Base-by-base conservation (phyloP, 2,797 vertebrate species). In the Rallus crepitans region DNA sequence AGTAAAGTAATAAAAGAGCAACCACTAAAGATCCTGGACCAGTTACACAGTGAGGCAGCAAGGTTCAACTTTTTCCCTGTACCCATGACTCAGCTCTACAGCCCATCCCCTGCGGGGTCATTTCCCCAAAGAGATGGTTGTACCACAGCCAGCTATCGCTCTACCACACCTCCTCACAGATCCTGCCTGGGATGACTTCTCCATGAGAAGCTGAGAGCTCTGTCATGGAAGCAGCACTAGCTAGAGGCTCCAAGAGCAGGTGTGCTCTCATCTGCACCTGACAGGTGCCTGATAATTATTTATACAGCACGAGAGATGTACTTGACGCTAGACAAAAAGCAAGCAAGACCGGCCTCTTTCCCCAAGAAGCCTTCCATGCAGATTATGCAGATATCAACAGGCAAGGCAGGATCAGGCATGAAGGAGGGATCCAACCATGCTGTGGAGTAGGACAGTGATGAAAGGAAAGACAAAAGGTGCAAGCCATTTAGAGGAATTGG, bases 51-150 rank as follows among this genome's bases (percentile, higher is more conserved):
- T 2, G 0, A 85, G 4, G 4, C 40, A 90, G 61, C 19, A 61
- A 94, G 56, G 30, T 68, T 89, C 60, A 85, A 2, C 20, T 31
- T 93, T 39, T 55, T 75, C 56, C 25, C 47, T 72, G 19, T 42
- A 78, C 39, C 57, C 8, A 1, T 95, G 90, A 95, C 83, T 95
- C 91, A 93, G 92, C 78, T 71, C 63, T 90, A 48, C 25, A 92
- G 53, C 33, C 55, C 55, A 55, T 65, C n/a, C 25, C 55, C 45
- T 79, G n/a, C 20, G 24, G 37, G 33, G 47, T 11, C 86, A 50
- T 69, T 86, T 86, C 47, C 69, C 47, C 77, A 72, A 7, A 90
- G 52, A 1, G 2, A 56, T 66, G 48, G 28, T 6, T 82, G 70
- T 70, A 47, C 28, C 47, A 52, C 31, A 76, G 81, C 61, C 77